These are phyloP conservation scores for Allygus modestus DNA, from an alignment of 2,888 invertebrate species.

Conservation along the genomic window DNA sequence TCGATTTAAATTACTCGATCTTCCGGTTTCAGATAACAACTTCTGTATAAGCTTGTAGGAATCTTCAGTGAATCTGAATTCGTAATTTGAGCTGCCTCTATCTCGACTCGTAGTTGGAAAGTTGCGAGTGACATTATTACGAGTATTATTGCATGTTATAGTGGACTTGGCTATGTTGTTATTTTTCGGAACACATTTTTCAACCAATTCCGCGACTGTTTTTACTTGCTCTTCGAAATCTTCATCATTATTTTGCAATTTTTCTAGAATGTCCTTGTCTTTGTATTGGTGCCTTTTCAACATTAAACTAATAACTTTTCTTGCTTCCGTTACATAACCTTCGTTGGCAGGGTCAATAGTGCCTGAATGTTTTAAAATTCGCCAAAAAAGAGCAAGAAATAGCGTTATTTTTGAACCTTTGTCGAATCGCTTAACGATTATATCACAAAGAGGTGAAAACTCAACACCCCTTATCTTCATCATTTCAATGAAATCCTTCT, in stretches of 20 bases:
- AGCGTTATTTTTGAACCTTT: background rate
- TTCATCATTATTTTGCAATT: background rate
- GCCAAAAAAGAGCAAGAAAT: conserved; percentile 18
- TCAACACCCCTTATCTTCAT: conserved; percentile 23
- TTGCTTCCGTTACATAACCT: background rate
- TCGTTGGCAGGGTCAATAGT: conserved; percentile 16
- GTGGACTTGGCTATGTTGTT: background rate
- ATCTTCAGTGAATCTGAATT: no score
- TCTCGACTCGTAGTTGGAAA: background rate
- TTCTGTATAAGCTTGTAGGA: no score
- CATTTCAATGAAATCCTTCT: conserved; percentile 14
- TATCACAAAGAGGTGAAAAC: conserved; percentile 9
- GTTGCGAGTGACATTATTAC: background rate
- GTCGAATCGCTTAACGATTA: conserved; percentile 6
- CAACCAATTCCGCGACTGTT: background rate
- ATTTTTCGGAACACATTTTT: background rate
- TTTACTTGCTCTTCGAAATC: background rate
- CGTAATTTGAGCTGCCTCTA: background rate
- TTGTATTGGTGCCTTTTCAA: conserved; percentile 5
- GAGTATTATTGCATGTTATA: background rate
- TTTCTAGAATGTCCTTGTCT: background rate
- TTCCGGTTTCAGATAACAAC: no score
- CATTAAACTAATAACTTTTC: conserved; percentile 3
- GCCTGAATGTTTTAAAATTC: conserved; percentile 7
- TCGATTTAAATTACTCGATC: no score